Evolutionary conservation across 2,888 invertebrate genomes (phyloP), one percentile per base, ranked within the genome.

Genomic region (Pemphredon lugubris): DNA sequence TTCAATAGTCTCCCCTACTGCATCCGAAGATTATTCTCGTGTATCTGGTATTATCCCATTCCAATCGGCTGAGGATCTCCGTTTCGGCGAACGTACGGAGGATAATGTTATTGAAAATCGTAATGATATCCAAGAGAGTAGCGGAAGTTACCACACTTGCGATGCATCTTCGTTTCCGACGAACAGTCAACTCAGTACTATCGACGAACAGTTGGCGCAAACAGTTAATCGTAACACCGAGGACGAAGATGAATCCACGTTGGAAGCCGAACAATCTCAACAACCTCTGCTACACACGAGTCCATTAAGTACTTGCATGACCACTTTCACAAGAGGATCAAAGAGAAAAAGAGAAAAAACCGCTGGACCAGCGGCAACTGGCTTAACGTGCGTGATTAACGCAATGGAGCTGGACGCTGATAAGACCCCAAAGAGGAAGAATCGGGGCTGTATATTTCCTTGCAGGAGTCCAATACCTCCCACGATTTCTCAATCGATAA

Each of bases 31-130:
- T 81, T 91, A 90, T 54, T 91, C 91, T 57, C 90, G 90, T 75
- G 90, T 96, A 67, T 95, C 96, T 20, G 96, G 96, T 0, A 92
- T 95, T 13, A 93, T 93, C 57, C 94, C 95, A 0, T 95, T 95
- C 83, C 92, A 94, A 83, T 95, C 95, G 54, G 93, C 93, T 2
- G 94, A 94, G 70, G 93, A 93, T 83, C 47, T 90, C 18, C 68
- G 14, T 0, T 48, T 77, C 1, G 57, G 18, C 0, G 69, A 64
- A 40, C 72, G 44, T 13, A 21, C 6, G n/a, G 48, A 48, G 14
- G 66, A 74, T 37, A 74, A 67, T 54, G 53, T 77, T 86, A 89
- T 78, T n/a, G 16, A 53, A 9, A 58, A 3, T 0, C 26, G n/a
- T 1, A 23, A 66, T 0, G 87, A 88, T 14, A 83, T 83, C 3